These are phyloP conservation scores for Lateolabrax maculatus DNA, from an alignment of 2,797 vertebrate species.

Conservation along the genomic window DNA sequence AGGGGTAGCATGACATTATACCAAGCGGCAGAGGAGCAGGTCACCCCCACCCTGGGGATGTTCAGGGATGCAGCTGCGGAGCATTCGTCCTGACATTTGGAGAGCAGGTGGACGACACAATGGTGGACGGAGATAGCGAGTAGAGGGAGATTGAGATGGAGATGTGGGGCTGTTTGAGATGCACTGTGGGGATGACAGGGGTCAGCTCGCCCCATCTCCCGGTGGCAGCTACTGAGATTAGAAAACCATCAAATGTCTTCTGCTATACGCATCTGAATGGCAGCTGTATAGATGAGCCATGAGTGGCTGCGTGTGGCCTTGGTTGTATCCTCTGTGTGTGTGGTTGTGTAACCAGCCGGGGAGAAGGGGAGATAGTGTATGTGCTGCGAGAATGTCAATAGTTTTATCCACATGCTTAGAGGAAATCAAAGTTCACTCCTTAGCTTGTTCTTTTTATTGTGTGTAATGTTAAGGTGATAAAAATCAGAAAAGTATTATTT, in stretches of 20 bases:
- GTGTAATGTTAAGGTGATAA: slow-evolving; percentile 13
- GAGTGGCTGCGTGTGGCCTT: slow-evolving; percentile 76
- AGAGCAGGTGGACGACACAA: slow-evolving; percentile 76
- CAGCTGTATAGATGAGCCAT: slow-evolving; percentile 78
- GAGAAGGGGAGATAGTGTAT: slow-evolving; percentile 34
- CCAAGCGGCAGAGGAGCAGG: slow-evolving; percentile 55
- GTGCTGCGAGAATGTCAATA: slow-evolving; percentile 66
- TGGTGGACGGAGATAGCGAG: slow-evolving; percentile 66
- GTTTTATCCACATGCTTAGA: slow-evolving; percentile 47
- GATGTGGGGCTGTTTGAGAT: slow-evolving; percentile 81
- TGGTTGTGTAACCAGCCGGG: slow-evolving; percentile 32
- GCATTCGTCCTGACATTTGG: slow-evolving; percentile 81
- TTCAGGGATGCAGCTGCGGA: slow-evolving; percentile 44
- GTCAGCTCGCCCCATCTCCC: slow-evolving; percentile 79
- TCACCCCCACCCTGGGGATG: slow-evolving; percentile 64
- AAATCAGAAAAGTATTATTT: not conserved
- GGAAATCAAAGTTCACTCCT: slow-evolving; percentile 52
- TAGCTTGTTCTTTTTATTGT: slow-evolving; percentile 33
- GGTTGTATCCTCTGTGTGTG: slow-evolving; percentile 65
- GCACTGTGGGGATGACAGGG: slow-evolving; percentile 79
- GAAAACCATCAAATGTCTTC: slow-evolving; percentile 84
- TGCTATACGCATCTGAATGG: slow-evolving; percentile 80
- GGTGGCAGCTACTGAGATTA: slow-evolving; percentile 82
- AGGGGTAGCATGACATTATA: slow-evolving; percentile 72
- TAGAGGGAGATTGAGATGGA: slow-evolving; percentile 77